Conservation (phyloP, 2,113 vertebrate species). For the Natator depressus region DNA sequence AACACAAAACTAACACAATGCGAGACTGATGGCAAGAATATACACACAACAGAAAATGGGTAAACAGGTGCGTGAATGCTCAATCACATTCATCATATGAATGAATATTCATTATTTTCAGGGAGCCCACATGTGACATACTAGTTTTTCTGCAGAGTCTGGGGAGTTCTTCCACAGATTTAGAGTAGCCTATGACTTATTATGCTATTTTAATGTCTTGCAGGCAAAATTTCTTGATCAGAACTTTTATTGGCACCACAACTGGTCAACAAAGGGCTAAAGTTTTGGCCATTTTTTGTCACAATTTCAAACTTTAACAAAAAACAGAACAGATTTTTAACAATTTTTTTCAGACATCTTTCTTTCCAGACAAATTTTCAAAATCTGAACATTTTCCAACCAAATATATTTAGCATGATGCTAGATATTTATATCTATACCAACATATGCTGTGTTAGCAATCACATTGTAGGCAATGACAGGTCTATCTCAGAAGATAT, state of each 20-base stretch:
- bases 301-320: not conserved
- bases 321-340: not conserved
- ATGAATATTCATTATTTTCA: not conserved
- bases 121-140: not conserved
- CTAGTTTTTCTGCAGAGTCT: not conserved
- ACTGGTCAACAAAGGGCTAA: not conserved
- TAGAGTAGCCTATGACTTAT: not conserved
- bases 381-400: not conserved
- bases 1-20: not conserved
- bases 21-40: not conserved
- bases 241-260: not conserved
- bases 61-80: not conserved
- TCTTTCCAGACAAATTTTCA: not conserved
- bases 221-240: not conserved
- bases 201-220: not conserved
- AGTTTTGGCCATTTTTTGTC: not conserved
- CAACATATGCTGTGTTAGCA: fast-evolving
- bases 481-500: not conserved
- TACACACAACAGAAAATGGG: not conserved
- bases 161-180: not conserved
- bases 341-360: too few relatives aligned
- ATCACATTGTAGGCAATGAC: not conserved
- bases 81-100: not conserved
- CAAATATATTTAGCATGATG: fast-evolving
- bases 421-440: fast-evolving